Evolutionary conservation across 2,113 vertebrate genomes (phyloP).

Genomic region (Hippolais icterina): DNA sequence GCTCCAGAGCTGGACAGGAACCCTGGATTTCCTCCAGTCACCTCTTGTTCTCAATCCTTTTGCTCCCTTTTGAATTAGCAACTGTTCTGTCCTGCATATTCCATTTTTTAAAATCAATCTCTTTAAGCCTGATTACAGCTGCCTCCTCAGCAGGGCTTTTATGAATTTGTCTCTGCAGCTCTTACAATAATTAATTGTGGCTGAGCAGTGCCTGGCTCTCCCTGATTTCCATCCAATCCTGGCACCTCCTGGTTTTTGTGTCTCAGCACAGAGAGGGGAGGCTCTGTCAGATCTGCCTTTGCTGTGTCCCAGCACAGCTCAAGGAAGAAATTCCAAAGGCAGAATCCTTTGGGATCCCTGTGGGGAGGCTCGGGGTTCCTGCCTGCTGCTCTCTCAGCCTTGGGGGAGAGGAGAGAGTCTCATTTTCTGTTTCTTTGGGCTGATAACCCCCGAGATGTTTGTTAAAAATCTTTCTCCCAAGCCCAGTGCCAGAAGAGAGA

Average conservation of each 20-base stretch:
- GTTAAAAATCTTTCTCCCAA: too few species aligned
- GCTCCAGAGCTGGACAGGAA: neutral
- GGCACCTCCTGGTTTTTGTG: neutral
- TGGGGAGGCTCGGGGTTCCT: fast-evolving
- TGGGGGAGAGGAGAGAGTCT: too few species aligned
- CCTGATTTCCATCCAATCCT: neutral
- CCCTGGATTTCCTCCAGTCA: fast-evolving
- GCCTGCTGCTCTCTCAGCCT: neutral
- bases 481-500: too few species aligned
- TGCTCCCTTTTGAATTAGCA: neutral
- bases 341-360: neutral
- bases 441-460: too few species aligned
- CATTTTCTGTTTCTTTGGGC: too few species aligned
- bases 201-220: neutral
- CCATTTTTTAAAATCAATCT: fast-evolving
- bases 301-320: fast-evolving
- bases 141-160: neutral
- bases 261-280: neutral
- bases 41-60: neutral
- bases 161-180: neutral
- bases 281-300: neutral
- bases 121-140: neutral
- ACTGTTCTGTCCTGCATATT: fast-evolving
- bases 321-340: neutral
- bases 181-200: neutral